A percentile compares a stretch with the other conserved stretches of the same genome.
Evolutionary conservation across 2,888 invertebrate species (phyloP).

Genomic region (Amblyjoppa proteus): DNA sequence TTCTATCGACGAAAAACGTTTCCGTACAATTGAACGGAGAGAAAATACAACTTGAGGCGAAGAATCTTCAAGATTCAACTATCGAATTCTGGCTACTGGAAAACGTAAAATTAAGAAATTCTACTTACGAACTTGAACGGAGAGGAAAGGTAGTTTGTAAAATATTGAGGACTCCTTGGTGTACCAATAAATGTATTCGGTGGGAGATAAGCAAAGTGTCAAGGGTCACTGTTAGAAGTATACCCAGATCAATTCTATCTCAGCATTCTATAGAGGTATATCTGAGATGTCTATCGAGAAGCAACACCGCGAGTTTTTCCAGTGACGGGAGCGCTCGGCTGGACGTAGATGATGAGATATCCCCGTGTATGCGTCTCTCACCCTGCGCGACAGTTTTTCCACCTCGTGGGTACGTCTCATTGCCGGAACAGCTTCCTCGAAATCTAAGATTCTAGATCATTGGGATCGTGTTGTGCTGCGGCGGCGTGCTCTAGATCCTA

Average conservation of each 20-base stretch:
- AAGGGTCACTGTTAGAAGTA: constrained; percentile 65
- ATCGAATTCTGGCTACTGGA: not conserved
- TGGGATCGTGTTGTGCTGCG: constrained; percentile 27
- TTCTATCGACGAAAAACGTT: constrained; percentile 39
- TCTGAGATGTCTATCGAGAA: constrained; percentile 70
- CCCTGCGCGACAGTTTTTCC: constrained; percentile 44
- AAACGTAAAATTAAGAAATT: not conserved
- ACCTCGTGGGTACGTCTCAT: constrained; percentile 36
- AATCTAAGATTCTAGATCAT: constrained; percentile 57
- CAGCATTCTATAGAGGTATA: constrained; percentile 59
- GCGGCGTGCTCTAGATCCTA: constrained; percentile 8
- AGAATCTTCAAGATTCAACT: not conserved
- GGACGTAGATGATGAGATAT: constrained; percentile 67
- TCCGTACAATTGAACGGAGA: constrained; percentile 40
- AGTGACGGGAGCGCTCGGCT: constrained; percentile 63
- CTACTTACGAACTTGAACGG: not conserved
- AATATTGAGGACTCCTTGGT: constrained; percentile 50
- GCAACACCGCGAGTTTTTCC: constrained; percentile 56
- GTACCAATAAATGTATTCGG: constrained; percentile 60
- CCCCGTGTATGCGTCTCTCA: constrained; percentile 34
- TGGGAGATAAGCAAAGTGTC: constrained; percentile 65
- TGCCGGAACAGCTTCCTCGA: constrained; percentile 51
- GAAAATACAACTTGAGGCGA: constrained; percentile 7
- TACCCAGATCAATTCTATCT: constrained; percentile 60
- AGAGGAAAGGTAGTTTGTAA: constrained; percentile 49